A percentile compares a stretch with the other conserved stretches of the same genome.
Conservation (phyloP, 2,888 invertebrate species). For the Caenorhabditis angaria region DNA sequence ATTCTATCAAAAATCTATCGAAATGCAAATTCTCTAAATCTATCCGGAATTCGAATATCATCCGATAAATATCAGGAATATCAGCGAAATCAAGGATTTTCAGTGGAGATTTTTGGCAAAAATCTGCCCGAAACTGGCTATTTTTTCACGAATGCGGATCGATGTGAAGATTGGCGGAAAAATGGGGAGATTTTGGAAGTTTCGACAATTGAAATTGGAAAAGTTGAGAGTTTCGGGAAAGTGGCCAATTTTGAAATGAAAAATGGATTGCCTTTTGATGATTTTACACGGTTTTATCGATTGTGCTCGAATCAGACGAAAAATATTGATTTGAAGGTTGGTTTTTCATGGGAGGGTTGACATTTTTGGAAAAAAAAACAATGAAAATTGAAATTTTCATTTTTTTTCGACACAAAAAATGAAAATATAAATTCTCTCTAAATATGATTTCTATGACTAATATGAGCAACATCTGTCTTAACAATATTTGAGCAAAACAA, state of each 20-base stretch:
- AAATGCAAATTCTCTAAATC: not conserved
- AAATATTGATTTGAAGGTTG: not conserved
- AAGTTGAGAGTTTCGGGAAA: not conserved
- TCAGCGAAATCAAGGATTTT: not conserved
- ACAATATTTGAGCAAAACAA: too few relatives aligned
- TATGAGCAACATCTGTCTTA: too few relatives aligned
- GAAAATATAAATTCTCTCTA: too few relatives aligned
- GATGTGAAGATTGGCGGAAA: not conserved
- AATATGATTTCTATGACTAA: too few relatives aligned
- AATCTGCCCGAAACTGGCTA: not conserved
- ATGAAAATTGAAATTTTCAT: too few relatives aligned
- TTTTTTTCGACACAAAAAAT: too few relatives aligned
- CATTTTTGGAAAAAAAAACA: too few relatives aligned
- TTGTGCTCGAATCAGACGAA: not conserved
- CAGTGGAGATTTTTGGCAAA: slow-evolving; percentile 4
- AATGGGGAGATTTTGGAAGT: not conserved
- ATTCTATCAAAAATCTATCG: not conserved
- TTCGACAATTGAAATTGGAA: not conserved
- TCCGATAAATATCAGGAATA: not conserved
- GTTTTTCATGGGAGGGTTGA: too few relatives aligned
- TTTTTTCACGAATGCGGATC: not conserved
- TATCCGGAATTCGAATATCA: slow-evolving; percentile 9
- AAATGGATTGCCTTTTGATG: not conserved
- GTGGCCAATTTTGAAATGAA: not conserved
- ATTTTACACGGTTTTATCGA: not conserved